A percentile compares a stretch with the other conserved stretches of the same genome.
phyloP scores from a whole-genome alignment of 2,888 invertebrate species.

The Thelaira solivaga region DNA sequence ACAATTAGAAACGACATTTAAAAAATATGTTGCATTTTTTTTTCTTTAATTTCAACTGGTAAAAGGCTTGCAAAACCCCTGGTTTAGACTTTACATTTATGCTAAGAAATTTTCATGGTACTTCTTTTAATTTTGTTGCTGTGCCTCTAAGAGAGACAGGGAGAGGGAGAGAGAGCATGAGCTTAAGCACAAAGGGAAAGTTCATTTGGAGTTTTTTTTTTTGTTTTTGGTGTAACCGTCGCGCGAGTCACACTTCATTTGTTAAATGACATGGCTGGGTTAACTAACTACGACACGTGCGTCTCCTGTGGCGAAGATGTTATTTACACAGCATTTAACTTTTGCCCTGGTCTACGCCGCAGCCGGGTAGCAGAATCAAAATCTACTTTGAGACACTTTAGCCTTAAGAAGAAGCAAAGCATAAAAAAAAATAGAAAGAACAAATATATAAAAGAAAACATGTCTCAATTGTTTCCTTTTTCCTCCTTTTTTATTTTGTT shows the following conservation, averaged over 20 bases:
- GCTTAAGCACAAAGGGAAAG: constrained; percentile 32
- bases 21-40: constrained; percentile 26
- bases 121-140: neutral
- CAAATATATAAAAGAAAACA: constrained; percentile 1
- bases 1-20: constrained; percentile 18
- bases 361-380: constrained; percentile 13
- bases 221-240: constrained; percentile 17
- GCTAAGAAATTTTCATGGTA: neutral
- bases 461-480: constrained; percentile 50
- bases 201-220: constrained; percentile 6
- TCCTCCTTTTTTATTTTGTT: neutral
- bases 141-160: too few relatives aligned
- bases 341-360: constrained; percentile 32
- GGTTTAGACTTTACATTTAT: neutral
- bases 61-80: constrained; percentile 22
- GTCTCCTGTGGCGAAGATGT: constrained; percentile 56
- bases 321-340: constrained; percentile 54
- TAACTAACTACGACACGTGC: constrained; percentile 57
- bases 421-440: neutral
- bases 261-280: constrained; percentile 58
- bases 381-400: constrained; percentile 35
- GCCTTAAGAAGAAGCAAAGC: constrained; percentile 13
- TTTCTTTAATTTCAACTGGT: constrained; percentile 9
- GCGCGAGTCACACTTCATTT: constrained; percentile 57
- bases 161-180: neutral